phyloP scores from a whole-genome alignment of 2,113 vertebrate genomes.

The Barnardius zonarius region DNA sequence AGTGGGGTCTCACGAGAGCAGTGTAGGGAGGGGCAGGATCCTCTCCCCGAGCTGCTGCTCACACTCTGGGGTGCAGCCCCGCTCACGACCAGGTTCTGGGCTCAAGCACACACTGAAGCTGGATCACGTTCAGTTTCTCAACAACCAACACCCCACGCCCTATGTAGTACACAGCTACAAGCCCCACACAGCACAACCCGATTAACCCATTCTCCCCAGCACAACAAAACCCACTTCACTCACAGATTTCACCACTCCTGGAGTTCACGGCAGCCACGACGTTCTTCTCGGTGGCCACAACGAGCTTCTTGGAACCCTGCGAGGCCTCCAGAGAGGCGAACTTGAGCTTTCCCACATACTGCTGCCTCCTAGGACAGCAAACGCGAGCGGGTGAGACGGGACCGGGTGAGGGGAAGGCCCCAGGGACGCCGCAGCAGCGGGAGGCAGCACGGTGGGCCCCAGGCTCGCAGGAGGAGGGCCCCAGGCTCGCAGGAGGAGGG shows the following conservation, averaged over 20 bases:
- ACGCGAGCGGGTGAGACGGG: background rate
- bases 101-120: too few species aligned
- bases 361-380: constrained; percentile 83
- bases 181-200: fast-evolving
- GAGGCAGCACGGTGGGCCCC: background rate
- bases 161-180: background rate
- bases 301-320: constrained; percentile 90
- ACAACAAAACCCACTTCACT: constrained; percentile 44
- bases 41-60: background rate
- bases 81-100: background rate
- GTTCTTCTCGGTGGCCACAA: constrained; percentile 91
- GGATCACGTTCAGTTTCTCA: background rate
- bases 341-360: constrained; percentile 90
- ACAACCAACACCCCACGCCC: background rate
- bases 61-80: background rate
- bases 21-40: too few species aligned
- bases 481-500: background rate
- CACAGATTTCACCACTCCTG: constrained; percentile 89
- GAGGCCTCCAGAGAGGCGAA: constrained; percentile 88
- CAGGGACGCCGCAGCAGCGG: background rate
- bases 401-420: background rate
- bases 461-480: background rate
- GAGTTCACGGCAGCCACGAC: constrained; percentile 90
- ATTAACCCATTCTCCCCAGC: fast-evolving
- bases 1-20: fast-evolving